Evolutionary conservation across 2,797 vertebrate genomes (phyloP).

Genomic region (Pseudochirops cupreus): DNA sequence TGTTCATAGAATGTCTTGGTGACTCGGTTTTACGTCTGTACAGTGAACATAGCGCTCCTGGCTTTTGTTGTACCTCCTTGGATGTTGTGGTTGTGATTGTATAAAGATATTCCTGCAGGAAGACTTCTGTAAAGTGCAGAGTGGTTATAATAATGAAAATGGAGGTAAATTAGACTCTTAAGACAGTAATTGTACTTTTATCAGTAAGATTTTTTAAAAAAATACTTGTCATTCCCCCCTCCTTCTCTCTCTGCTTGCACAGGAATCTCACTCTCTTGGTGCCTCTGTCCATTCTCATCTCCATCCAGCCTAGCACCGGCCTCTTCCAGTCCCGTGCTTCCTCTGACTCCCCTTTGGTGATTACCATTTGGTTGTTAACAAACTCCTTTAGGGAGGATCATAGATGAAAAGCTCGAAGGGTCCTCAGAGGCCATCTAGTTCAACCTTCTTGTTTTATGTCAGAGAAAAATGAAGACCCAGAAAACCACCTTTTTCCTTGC

Average conservation of each 20-base stretch:
- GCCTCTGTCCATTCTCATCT: not conserved
- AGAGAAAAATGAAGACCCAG: not conserved
- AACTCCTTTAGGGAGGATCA: not conserved
- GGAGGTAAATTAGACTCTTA: slow-evolving; percentile 6
- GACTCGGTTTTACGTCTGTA: slow-evolving; percentile 28
- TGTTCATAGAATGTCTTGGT: slow-evolving; percentile 28
- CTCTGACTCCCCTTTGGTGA: not conserved
- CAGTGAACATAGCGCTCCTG: not conserved
- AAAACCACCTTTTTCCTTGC: not conserved
- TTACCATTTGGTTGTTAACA: not conserved
- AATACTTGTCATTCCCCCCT: not conserved
- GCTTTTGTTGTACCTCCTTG: not conserved
- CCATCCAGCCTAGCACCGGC: not conserved
- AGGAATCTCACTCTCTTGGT: not conserved
- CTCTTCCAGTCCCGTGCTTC: not conserved
- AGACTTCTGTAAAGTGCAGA: slow-evolving; percentile 25
- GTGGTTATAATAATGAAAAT: not conserved
- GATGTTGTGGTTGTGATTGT: not conserved
- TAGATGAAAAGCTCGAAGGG: not conserved
- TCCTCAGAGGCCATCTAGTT: not conserved
- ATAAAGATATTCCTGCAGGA: slow-evolving; percentile 15
- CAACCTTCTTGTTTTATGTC: not conserved
- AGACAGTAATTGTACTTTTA: slow-evolving; percentile 40
- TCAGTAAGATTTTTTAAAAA: not conserved
- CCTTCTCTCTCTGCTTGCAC: not conserved